phyloP scores from a whole-genome alignment of 2,888 invertebrate species.

The Netelia fuscicornis region DNA sequence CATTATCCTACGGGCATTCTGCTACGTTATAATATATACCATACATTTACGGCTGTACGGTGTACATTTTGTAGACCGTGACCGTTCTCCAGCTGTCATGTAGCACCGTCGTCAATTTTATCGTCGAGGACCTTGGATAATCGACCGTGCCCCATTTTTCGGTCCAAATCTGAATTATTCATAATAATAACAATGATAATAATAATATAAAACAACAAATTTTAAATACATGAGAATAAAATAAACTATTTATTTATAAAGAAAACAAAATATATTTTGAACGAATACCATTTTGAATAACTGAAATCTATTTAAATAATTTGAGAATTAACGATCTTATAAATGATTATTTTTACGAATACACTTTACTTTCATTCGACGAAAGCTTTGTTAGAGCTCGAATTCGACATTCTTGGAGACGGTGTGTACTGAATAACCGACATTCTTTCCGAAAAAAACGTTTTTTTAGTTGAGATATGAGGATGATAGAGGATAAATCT shows the following conservation, averaged over 20 bases:
- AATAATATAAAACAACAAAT: neutral
- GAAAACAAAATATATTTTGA: no score
- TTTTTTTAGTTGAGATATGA: neutral
- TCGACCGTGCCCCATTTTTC: conserved; percentile 16
- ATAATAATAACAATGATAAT: neutral
- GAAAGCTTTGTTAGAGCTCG: no score
- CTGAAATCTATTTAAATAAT: no score
- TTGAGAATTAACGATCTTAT: no score
- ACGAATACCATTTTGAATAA: no score
- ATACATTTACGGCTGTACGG: neutral
- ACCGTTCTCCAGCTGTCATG: conserved; percentile 55
- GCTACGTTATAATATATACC: neutral
- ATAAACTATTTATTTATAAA: neutral
- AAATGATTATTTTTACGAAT: no score
- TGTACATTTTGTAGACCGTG: conserved; percentile 21
- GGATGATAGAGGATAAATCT: neutral
- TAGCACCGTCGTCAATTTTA: conserved; percentile 63
- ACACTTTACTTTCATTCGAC: no score
- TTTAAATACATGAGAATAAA: neutral
- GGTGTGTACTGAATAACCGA: no score
- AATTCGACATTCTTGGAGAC: no score
- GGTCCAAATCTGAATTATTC: conserved; percentile 18
- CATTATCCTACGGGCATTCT: conserved; percentile 22
- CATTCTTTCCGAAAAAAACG: no score
- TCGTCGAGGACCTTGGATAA: conserved; percentile 22